Conservation (phyloP, 2,113 vertebrate genomes). For the Larimichthys polyactis region DNA sequence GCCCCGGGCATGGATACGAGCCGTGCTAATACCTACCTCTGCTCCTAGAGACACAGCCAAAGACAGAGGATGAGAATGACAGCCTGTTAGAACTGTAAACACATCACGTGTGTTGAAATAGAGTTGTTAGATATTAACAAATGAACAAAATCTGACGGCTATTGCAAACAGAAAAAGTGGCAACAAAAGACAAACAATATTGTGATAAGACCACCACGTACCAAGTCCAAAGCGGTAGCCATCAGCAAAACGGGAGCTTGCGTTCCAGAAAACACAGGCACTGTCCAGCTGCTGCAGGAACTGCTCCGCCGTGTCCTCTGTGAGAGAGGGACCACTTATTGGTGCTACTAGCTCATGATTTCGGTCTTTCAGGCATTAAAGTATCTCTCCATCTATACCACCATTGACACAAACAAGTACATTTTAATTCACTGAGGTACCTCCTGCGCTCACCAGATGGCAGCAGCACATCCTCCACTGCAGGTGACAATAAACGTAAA, state of each 20-base stretch:
- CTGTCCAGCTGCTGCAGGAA: constrained; percentile 97
- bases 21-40: constrained; percentile 96
- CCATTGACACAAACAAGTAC: not conserved
- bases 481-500: constrained; percentile 18
- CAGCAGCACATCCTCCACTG: constrained; percentile 43
- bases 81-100: not conserved
- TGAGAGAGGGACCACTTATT: constrained; percentile 5
- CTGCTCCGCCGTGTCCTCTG: constrained; percentile 93
- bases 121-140: not conserved
- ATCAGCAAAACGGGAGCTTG: constrained; percentile 96
- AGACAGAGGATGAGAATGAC: not conserved
- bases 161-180: not conserved
- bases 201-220: constrained; percentile 70
- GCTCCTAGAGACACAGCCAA: constrained; percentile 84
- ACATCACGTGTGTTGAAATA: not conserved
- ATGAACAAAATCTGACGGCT: not conserved
- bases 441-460: constrained; percentile 68
- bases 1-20: constrained; percentile 95
- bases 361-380: not conserved
- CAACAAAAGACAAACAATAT: not conserved
- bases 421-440: constrained; percentile 28
- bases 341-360: not conserved
- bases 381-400: not conserved
- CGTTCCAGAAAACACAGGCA: constrained; percentile 98
- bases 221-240: constrained; percentile 97